A percentile compares a stretch with the other conserved stretches of the same genome.
Evolutionary conservation across 2,888 invertebrate genomes (phyloP).

Genomic region (Polydrusus cervinus): DNA sequence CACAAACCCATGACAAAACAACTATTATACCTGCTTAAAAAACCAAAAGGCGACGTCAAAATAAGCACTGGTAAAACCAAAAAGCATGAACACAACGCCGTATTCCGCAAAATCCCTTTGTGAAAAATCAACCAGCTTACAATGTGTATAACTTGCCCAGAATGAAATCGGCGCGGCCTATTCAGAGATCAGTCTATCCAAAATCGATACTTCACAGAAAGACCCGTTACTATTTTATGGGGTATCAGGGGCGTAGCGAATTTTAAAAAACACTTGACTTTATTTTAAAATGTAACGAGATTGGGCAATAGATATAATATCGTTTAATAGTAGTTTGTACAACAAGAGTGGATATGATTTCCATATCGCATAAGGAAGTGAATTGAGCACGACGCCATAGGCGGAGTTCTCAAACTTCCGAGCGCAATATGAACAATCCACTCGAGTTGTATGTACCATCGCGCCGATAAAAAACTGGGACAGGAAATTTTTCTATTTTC

Average conservation of each 20-base stretch:
- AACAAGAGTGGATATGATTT: no score
- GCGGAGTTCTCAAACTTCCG: no score
- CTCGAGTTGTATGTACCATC: no score
- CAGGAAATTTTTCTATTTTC: no score
- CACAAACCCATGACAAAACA: conserved; percentile 4
- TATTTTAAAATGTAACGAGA: no score
- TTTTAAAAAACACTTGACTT: no score
- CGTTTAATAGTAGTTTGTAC: no score
- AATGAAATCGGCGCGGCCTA: conserved; percentile 26
- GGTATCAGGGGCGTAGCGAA: conserved; percentile 15
- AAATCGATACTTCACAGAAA: conserved; percentile 47
- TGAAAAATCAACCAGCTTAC: conserved; percentile 59
- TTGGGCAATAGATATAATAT: no score
- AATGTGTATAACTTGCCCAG: conserved; percentile 57
- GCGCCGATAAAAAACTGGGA: no score
- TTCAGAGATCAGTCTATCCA: conserved; percentile 33
- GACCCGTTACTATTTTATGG: conserved; percentile 5
- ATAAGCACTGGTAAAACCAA: conserved; percentile 58
- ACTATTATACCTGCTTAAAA: conserved; percentile 12
- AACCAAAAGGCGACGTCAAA: conserved; percentile 16
- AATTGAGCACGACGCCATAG: no score
- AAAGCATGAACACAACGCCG: conserved; percentile 53
- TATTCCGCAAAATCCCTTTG: conserved; percentile 60
- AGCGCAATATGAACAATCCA: no score
- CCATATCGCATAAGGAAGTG: no score